Conservation (phyloP, 1,140 invertebrate species). For the Microvelia longipes region DNA sequence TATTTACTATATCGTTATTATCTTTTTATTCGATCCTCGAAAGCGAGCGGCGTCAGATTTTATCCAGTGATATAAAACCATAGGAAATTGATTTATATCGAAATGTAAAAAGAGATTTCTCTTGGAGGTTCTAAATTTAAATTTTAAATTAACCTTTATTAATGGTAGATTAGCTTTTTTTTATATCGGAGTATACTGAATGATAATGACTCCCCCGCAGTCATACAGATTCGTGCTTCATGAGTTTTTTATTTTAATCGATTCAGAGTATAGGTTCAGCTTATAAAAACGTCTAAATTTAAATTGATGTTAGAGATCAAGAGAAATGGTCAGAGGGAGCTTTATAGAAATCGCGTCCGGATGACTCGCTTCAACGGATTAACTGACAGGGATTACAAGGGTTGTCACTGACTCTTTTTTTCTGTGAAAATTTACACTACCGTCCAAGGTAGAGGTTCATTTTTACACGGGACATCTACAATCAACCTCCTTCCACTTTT, state of each 20-base stretch:
- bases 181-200: not conserved
- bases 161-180: not conserved
- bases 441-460: not conserved
- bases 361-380: not conserved
- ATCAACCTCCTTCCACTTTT: not conserved
- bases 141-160: not conserved
- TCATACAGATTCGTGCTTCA: not conserved
- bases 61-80: not conserved
- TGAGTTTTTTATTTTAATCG: not conserved
- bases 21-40: not conserved
- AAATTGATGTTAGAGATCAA: not conserved
- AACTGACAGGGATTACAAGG: not conserved
- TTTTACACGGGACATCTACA: not conserved
- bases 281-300: not conserved
- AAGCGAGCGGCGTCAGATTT: not conserved
- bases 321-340: not conserved
- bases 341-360: not conserved
- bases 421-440: not conserved
- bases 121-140: not conserved
- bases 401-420: not conserved
- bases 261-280: not conserved
- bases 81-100: not conserved
- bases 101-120: not conserved
- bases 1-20: not conserved
- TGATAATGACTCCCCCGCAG: not conserved